These are phyloP conservation scores for Verasper variegatus DNA, from an alignment of 2,113 vertebrate species.

Conservation along the genomic window DNA sequence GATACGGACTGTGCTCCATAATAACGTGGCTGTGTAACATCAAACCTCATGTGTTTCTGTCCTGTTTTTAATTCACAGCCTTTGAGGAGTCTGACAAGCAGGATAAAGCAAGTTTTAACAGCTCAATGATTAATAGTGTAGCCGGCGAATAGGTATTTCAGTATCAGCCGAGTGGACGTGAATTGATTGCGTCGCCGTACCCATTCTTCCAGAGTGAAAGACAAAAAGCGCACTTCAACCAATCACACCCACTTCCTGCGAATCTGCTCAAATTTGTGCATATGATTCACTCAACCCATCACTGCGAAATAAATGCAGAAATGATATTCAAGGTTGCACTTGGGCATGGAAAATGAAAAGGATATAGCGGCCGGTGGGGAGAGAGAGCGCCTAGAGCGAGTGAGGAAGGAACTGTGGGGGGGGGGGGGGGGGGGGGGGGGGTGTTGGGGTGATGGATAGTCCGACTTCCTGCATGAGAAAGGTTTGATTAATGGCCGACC, in stretches of 20 bases:
- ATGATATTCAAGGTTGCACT: slow-evolving; percentile 79
- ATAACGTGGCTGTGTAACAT: background rate
- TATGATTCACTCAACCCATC: slow-evolving; percentile 63
- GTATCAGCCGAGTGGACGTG: slow-evolving; percentile 44
- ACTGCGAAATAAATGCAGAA: slow-evolving; percentile 53
- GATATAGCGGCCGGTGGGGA: slow-evolving; percentile 84
- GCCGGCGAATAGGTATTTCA: slow-evolving; percentile 40
- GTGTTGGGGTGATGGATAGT: slow-evolving; percentile 87
- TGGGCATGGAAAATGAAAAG: slow-evolving; percentile 83
- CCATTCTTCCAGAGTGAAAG: slow-evolving; percentile 51
- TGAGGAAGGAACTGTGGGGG: slow-evolving; percentile 19
- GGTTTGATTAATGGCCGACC: slow-evolving; percentile 92
- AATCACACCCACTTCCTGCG: slow-evolving; percentile 58
- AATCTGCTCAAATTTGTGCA: slow-evolving; percentile 34
- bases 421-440: background rate
- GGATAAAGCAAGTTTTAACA: slow-evolving; percentile 46
- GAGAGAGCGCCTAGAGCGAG: slow-evolving; percentile 54
- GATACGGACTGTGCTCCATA: background rate
- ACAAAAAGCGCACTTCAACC: slow-evolving; percentile 53
- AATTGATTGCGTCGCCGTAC: slow-evolving; percentile 40
- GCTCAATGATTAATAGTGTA: slow-evolving; percentile 48
- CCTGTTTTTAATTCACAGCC: slow-evolving; percentile 26
- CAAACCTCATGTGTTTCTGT: slow-evolving; percentile 12
- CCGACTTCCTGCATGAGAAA: slow-evolving; percentile 84
- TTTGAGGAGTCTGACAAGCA: slow-evolving; percentile 44